These are phyloP conservation scores for Archivesica marissinica DNA, from an alignment of 1,140 invertebrate genomes.

Conservation along the genomic window DNA sequence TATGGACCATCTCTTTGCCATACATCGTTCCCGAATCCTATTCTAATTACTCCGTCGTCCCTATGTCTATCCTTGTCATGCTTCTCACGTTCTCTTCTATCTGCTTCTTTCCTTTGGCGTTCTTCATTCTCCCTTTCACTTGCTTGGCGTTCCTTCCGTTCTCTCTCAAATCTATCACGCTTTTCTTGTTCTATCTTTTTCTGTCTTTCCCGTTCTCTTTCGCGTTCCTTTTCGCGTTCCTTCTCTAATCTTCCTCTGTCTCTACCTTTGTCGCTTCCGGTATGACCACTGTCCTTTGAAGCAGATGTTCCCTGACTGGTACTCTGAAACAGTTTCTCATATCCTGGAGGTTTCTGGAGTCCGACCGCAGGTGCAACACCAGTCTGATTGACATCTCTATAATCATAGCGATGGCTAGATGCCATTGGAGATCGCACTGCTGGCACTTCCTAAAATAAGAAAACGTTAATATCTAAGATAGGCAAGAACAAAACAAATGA, in stretches of 20 bases:
- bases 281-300: slow-evolving; percentile 2
- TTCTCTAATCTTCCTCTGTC: background rate
- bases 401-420: slow-evolving; percentile 40
- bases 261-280: slow-evolving; percentile 28
- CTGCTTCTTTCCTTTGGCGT: background rate
- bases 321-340: background rate
- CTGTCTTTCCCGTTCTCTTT: slow-evolving; percentile 20
- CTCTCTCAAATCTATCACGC: slow-evolving; percentile 16
- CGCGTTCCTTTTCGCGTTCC: slow-evolving; percentile 23
- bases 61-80: background rate
- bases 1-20: background rate
- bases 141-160: slow-evolving; percentile 17
- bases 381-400: background rate
- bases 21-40: slow-evolving; percentile 2
- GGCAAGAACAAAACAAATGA: too few relatives aligned
- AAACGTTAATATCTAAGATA: too few relatives aligned
- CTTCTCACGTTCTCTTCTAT: background rate
- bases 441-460: slow-evolving; percentile 2
- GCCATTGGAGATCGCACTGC: background rate
- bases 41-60: background rate
- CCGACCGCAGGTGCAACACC: background rate
- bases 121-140: slow-evolving; percentile 43
- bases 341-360: slow-evolving; percentile 8
- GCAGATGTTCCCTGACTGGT: background rate
- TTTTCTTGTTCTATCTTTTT: slow-evolving; percentile 43